Conservation (phyloP, 2,797 vertebrate genomes). For the Thunnus albacares region DNA sequence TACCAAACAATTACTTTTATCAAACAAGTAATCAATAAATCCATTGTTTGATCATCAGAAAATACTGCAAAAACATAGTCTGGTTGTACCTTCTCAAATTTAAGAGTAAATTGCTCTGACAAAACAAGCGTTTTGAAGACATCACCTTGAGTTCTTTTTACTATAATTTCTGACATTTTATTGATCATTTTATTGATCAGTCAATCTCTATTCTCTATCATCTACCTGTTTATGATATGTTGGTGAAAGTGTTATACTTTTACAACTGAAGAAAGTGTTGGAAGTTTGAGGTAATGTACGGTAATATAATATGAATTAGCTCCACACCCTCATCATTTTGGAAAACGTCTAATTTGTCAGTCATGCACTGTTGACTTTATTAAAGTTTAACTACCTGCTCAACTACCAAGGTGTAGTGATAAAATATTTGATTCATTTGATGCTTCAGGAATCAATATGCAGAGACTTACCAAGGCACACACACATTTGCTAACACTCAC, state of each 20-base stretch:
- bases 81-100: no score
- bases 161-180: no score
- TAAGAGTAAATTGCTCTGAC: no score
- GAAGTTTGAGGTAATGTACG: not conserved
- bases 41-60: no score
- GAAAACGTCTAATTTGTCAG: constrained; percentile 30
- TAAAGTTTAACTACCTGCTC: constrained; percentile 46
- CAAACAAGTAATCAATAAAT: no score
- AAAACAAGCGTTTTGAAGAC: no score
- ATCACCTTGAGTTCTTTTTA: no score
- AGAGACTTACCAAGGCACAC: not conserved
- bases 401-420: constrained; percentile 23
- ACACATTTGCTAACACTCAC: not conserved
- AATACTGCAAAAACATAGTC: no score
- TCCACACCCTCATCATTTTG: constrained; percentile 12
- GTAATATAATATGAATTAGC: not conserved
- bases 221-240: no score
- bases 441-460: constrained; percentile 28
- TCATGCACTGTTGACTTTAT: constrained; percentile 31
- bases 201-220: no score
- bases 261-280: not conserved
- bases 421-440: constrained; percentile 47
- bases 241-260: not conserved
- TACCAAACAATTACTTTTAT: no score
- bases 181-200: no score